phyloP scores from a whole-genome alignment of 2,888 invertebrate genomes.

The Arctia plantaginis region DNA sequence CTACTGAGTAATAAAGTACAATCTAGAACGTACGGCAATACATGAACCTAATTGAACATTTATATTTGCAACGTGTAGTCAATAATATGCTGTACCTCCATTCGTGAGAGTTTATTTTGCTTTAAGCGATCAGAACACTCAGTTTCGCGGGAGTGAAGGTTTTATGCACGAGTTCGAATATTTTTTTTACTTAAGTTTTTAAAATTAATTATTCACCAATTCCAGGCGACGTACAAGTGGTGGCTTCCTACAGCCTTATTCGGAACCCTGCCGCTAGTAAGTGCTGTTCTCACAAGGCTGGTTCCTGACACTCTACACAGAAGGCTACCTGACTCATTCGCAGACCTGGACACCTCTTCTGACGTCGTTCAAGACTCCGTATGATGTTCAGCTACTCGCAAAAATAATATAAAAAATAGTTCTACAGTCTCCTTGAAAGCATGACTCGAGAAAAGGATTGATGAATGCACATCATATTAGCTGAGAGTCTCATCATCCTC shows the following conservation, averaged over 20 bases:
- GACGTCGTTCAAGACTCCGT: constrained; percentile 17
- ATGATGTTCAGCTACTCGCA: constrained; percentile 10
- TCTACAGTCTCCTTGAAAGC: background rate
- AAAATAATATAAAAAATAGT: background rate
- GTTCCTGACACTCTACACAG: constrained; percentile 87
- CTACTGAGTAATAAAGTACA: background rate
- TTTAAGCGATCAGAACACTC: background rate
- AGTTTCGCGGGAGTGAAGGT: background rate
- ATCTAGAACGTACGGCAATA: background rate
- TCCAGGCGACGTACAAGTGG: constrained; percentile 67
- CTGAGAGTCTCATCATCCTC: background rate
- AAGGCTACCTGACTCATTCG: constrained; percentile 87
- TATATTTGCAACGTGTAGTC: background rate
- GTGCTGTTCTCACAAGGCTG: constrained; percentile 85
- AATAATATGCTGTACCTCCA: background rate
- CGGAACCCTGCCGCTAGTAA: constrained; percentile 83
- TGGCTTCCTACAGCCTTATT: constrained; percentile 84
- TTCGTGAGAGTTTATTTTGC: background rate
- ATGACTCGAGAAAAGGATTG: background rate
- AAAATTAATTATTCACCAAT: background rate
- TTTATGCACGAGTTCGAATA: no score
- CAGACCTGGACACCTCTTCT: constrained; percentile 72
- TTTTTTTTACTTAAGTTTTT: no score
- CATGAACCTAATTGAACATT: background rate
- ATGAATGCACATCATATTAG: background rate